Percentiles rank a stretch among this genome's conserved stretches.
Evolutionary conservation across 2,888 invertebrate species (phyloP).

Genomic region (Platycheirus albimanus): DNA sequence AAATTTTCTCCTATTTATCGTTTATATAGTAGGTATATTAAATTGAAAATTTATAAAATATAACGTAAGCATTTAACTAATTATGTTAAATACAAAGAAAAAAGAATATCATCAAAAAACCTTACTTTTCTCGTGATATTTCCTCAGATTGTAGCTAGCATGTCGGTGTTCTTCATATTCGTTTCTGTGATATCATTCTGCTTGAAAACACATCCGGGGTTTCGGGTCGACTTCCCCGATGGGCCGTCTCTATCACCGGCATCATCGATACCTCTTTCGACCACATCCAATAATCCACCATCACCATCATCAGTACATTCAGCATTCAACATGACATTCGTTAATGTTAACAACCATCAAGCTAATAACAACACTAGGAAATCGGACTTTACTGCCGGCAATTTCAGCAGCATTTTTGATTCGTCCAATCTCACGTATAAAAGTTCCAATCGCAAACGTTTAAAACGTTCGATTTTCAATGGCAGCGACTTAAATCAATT

Average conservation of each 20-base stretch:
- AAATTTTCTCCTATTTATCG: no score
- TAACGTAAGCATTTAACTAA: no score
- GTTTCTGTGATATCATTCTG: slow-evolving; percentile 98
- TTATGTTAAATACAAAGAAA: no score
- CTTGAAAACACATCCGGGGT: slow-evolving; percentile 96
- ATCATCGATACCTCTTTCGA: slow-evolving; percentile 76
- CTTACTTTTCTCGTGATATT: slow-evolving; percentile 70
- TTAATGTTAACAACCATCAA: slow-evolving; percentile 11
- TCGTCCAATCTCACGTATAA: slow-evolving; percentile 68
- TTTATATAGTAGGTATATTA: no score
- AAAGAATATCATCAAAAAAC: no score
- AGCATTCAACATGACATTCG: slow-evolving; percentile 74
- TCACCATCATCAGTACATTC: slow-evolving; percentile 72
- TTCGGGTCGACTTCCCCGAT: slow-evolving; percentile 85
- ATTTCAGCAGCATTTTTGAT: slow-evolving; percentile 75
- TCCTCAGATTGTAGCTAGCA: slow-evolving; percentile 92
- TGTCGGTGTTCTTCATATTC: slow-evolving; percentile 98
- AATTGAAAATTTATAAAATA: no score
- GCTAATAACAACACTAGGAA: slow-evolving; percentile 76
- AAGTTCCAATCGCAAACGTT: slow-evolving; percentile 76
- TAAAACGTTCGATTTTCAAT: slow-evolving; percentile 78
- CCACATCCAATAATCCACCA: slow-evolving; percentile 76
- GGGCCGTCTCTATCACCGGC: slow-evolving; percentile 63
- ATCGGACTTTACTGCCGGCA: slow-evolving; percentile 76
- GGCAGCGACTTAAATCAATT: slow-evolving; percentile 77